A percentile compares a stretch with the other conserved stretches of the same genome.
phyloP scores from a whole-genome alignment of 2,113 vertebrate species.

The Notarius quadriscutis region DNA sequence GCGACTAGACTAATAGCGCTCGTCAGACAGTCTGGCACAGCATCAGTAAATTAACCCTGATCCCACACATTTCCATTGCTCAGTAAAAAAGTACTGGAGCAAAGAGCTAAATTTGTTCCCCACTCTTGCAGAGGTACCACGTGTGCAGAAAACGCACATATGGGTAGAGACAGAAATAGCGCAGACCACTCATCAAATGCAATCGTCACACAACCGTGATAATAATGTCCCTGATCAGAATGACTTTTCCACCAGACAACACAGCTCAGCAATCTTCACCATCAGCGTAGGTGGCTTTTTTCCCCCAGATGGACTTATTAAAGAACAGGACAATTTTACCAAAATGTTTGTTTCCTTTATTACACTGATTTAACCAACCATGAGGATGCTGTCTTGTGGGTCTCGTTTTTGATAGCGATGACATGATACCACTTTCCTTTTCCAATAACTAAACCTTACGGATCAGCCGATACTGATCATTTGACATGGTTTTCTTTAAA shows the following conservation, averaged over 20 bases:
- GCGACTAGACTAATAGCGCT: not conserved
- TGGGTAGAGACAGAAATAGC: not conserved
- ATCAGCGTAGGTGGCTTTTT: not conserved
- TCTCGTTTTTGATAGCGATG: not conserved
- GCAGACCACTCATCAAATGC: not conserved
- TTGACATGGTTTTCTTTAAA: not conserved
- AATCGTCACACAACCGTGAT: not conserved
- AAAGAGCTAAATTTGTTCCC: not conserved
- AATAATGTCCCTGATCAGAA: not conserved
- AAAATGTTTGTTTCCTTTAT: not conserved
- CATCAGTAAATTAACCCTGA: not conserved
- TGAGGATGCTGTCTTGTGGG: not conserved
- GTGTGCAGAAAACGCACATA: not conserved
- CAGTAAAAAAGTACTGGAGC: not conserved
- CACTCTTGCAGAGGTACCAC: not conserved
- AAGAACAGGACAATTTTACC: not conserved
- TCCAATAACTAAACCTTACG: not conserved
- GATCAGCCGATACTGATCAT: not conserved
- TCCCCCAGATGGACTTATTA: not conserved
- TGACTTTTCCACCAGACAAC: not conserved
- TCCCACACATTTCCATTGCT: not conserved
- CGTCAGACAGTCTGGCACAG: not conserved
- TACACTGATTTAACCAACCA: not conserved
- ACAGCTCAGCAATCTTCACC: not conserved
- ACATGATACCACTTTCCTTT: not conserved